phyloP scores from a whole-genome alignment of 2,888 invertebrate species.

The Crossocerus cetratus region DNA sequence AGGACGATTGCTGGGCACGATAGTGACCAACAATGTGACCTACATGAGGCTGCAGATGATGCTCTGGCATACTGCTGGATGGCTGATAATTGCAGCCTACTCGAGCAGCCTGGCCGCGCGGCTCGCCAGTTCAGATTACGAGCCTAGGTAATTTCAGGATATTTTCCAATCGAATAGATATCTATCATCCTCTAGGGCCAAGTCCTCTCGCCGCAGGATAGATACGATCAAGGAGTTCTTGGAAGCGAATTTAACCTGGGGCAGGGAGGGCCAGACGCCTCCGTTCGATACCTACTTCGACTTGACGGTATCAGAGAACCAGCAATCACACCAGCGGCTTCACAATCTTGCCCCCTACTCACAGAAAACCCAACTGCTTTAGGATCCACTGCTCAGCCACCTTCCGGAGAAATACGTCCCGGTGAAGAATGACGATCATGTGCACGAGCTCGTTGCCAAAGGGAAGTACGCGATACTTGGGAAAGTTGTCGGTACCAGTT shows the following conservation, averaged over 20 bases:
- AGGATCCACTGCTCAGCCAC: slow-evolving; percentile 58
- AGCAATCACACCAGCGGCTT: neutral
- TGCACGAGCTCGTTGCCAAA: slow-evolving; percentile 49
- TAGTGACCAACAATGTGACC: slow-evolving; percentile 51
- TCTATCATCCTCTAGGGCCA: neutral
- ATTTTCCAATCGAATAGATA: neutral
- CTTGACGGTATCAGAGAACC: slow-evolving; percentile 46
- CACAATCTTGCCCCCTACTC: neutral
- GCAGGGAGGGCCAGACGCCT: slow-evolving; percentile 57
- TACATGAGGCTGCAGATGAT: slow-evolving; percentile 61
- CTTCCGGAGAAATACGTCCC: slow-evolving; percentile 53
- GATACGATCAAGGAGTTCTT: slow-evolving; percentile 67
- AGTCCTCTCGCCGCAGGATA: slow-evolving; percentile 55
- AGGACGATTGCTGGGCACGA: slow-evolving; percentile 64
- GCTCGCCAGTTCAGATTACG: slow-evolving; percentile 66
- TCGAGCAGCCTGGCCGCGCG: slow-evolving; percentile 70
- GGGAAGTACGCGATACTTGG: slow-evolving; percentile 68
- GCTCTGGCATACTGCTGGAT: slow-evolving; percentile 69
- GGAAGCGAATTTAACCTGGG: slow-evolving; percentile 69
- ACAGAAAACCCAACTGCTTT: neutral
- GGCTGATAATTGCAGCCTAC: slow-evolving; percentile 69
- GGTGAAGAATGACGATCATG: slow-evolving; percentile 38
- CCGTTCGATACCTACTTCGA: slow-evolving; percentile 64
- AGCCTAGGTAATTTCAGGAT: slow-evolving; percentile 59
- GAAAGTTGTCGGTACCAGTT: slow-evolving; percentile 59